A percentile compares a stretch with the other conserved stretches of the same genome.
These are phyloP conservation scores for Platysteira castanea DNA, from an alignment of 2,113 vertebrate genomes.

Conservation along the genomic window DNA sequence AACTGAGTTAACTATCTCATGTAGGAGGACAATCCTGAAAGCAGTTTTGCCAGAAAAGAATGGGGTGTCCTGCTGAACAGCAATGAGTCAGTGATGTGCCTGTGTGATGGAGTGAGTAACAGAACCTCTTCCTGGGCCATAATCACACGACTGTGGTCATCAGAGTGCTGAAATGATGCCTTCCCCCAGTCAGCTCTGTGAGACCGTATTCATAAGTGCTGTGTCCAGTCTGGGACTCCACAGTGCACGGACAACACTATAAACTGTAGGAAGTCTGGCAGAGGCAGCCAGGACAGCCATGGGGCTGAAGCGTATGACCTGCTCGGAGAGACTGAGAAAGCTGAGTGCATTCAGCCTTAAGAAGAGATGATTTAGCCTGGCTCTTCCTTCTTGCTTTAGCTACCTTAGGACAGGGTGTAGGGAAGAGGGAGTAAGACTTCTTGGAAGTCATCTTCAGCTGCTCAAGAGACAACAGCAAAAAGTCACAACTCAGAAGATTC, in stretches of 20 bases:
- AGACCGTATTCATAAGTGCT: background rate
- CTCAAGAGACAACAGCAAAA: background rate
- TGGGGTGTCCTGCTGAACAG: background rate
- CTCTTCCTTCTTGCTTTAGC: background rate
- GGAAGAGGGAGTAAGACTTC: background rate
- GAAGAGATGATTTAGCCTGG: background rate
- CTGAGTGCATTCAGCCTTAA: rapidly evolving
- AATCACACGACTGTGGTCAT: background rate
- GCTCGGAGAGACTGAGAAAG: background rate
- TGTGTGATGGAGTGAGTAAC: background rate
- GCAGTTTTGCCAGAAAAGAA: background rate
- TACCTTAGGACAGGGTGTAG: background rate
- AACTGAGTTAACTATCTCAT: rapidly evolving
- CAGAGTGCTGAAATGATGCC: background rate
- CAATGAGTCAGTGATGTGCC: background rate
- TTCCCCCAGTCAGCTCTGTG: background rate
- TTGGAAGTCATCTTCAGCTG: background rate
- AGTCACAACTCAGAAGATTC: background rate
- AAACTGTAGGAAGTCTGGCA: background rate
- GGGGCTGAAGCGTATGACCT: background rate
- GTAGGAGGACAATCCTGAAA: background rate
- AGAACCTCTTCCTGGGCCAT: background rate
- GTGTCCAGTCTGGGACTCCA: background rate
- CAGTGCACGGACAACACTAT: background rate
- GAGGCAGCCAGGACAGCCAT: background rate